These are phyloP conservation scores for Hydroisotoma schaefferi DNA, from an alignment of 2,888 invertebrate species.

Conservation along the genomic window DNA sequence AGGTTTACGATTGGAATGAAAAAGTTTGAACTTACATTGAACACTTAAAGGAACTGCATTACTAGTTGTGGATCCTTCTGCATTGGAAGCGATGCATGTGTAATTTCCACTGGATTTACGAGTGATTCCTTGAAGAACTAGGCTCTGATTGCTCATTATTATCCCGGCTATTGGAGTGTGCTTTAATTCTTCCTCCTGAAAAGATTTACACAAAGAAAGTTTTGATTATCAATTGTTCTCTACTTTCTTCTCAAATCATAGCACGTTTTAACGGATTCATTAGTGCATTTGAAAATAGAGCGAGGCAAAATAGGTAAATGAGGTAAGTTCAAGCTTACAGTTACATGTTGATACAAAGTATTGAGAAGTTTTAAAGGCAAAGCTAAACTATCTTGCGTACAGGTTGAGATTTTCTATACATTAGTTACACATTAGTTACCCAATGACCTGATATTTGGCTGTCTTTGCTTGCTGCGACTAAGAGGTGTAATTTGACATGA, in stretches of 20 bases:
- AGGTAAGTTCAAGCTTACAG: too few relatives aligned
- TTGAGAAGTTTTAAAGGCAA: too few relatives aligned
- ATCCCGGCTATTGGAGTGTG: conserved; percentile 79
- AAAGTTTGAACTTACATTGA: conserved; percentile 71
- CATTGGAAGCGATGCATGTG: conserved; percentile 83
- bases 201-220: neutral
- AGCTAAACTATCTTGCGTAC: too few relatives aligned
- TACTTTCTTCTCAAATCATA: neutral
- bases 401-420: too few relatives aligned
- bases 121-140: conserved; percentile 74
- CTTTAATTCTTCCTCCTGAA: conserved; percentile 75
- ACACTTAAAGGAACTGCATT: conserved; percentile 75
- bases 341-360: too few relatives aligned
- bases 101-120: conserved; percentile 76
- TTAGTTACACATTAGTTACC: too few relatives aligned
- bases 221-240: neutral
- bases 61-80: conserved; percentile 84
- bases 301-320: conserved; percentile 11
- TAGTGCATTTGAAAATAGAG: conserved; percentile 14
- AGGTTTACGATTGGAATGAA: neutral
- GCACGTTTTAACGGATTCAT: neutral
- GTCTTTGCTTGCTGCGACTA: too few relatives aligned
- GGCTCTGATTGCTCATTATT: conserved; percentile 78
- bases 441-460: too few relatives aligned
- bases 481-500: conserved; percentile 45